Evolutionary conservation across 2,797 vertebrate species (phyloP).

Genomic region (Rhinichthys osculus): DNA sequence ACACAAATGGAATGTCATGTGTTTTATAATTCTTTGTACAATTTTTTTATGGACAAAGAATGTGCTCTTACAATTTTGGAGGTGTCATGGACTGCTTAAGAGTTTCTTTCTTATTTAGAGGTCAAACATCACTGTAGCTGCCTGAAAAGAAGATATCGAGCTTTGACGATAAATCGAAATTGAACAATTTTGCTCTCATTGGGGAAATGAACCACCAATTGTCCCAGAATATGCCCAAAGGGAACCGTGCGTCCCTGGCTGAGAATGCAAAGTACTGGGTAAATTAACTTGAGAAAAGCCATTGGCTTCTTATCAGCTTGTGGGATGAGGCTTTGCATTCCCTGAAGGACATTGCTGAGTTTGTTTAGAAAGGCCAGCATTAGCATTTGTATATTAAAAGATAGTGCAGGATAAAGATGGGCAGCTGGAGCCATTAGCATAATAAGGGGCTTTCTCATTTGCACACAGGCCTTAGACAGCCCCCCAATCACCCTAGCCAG

Average conservation of each 20-base stretch:
- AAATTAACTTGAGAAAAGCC: slow-evolving; percentile 60
- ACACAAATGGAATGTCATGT: slow-evolving; percentile 66
- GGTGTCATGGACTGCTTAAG: not conserved
- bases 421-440: slow-evolving; percentile 78
- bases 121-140: slow-evolving; percentile 50
- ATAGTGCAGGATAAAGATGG: slow-evolving; percentile 77
- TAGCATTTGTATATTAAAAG: slow-evolving; percentile 82
- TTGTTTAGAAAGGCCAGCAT: slow-evolving; percentile 67
- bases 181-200: slow-evolving; percentile 30
- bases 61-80: slow-evolving; percentile 10
- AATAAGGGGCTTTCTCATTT: slow-evolving; percentile 82
- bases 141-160: slow-evolving; percentile 27
- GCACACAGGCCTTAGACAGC: slow-evolving; percentile 76
- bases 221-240: slow-evolving; percentile 38
- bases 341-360: slow-evolving; percentile 62
- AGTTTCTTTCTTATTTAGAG: slow-evolving; percentile 33
- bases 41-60: slow-evolving; percentile 23
- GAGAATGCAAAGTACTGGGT: slow-evolving; percentile 54
- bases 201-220: slow-evolving; percentile 5
- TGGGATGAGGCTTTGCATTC: slow-evolving; percentile 56
- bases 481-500: slow-evolving; percentile 60
- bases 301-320: slow-evolving; percentile 62
- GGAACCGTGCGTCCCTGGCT: slow-evolving; percentile 45
- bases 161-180: slow-evolving; percentile 11
- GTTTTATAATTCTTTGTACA: slow-evolving; percentile 32